Evolutionary conservation across 2,888 invertebrate genomes (phyloP).

Genomic region (Drosophila antonietae): DNA sequence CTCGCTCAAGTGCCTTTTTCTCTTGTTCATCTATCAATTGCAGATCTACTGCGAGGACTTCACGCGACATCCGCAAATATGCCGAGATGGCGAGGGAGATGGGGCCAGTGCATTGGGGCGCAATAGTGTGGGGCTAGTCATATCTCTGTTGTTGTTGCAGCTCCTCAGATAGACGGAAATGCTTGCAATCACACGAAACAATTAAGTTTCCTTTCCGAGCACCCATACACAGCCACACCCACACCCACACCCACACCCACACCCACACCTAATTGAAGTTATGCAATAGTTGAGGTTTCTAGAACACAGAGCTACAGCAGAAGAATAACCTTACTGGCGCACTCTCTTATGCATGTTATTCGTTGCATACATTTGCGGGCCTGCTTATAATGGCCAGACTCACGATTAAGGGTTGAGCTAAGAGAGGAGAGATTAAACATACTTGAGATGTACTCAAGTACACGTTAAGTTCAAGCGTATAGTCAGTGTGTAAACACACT

Average conservation of each 20-base stretch:
- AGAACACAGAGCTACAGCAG: slow-evolving; percentile 27
- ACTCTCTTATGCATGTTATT: slow-evolving; percentile 40
- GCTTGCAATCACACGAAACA: slow-evolving; percentile 9
- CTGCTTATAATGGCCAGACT: slow-evolving; percentile 23
- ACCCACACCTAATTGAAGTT: slow-evolving; percentile 24
- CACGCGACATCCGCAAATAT: slow-evolving; percentile 79
- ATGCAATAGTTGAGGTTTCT: slow-evolving; percentile 72
- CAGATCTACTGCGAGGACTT: slow-evolving; percentile 83
- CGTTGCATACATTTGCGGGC: slow-evolving; percentile 57
- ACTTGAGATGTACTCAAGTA: slow-evolving; percentile 38
- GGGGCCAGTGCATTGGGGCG: slow-evolving; percentile 46
- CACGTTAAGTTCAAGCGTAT: slow-evolving; percentile 56
- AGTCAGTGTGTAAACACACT: slow-evolving; percentile 40
- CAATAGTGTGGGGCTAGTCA: slow-evolving; percentile 46
- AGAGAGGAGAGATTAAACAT: slow-evolving; percentile 13
- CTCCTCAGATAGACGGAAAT: slow-evolving; percentile 74
- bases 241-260: not conserved
- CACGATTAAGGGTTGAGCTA: not conserved
- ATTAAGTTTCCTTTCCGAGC: slow-evolving; percentile 55
- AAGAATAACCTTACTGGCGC: not conserved
- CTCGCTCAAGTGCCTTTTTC: not conserved
- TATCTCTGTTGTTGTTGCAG: slow-evolving; percentile 50
- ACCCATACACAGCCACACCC: slow-evolving; percentile 11
- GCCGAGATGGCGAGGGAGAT: slow-evolving; percentile 73
- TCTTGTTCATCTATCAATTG: not conserved